Evolutionary conservation across 2,888 invertebrate genomes (phyloP).

Genomic region (Catocala fraxini): DNA sequence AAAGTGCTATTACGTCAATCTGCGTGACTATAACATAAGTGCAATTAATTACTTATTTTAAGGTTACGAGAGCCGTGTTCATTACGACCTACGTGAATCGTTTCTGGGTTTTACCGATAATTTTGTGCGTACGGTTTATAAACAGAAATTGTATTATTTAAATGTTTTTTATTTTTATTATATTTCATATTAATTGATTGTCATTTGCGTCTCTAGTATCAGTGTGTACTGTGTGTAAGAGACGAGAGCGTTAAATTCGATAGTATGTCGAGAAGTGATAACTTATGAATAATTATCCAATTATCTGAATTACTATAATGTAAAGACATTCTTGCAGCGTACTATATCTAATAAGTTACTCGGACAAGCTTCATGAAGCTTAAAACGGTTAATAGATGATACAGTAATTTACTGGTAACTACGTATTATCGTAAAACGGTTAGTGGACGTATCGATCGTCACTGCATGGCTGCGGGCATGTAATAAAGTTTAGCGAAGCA

Average conservation of each 20-base stretch:
- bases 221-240: no score
- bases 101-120: conserved; percentile 12
- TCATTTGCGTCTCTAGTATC: no score
- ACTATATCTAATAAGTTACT: not conserved
- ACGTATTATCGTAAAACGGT: conserved; percentile 11
- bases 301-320: not conserved
- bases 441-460: conserved; percentile 9
- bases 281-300: no score
- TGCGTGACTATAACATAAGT: conserved; percentile 59
- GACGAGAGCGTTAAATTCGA: no score
- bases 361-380: not conserved
- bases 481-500: conserved; percentile 6
- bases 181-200: no score
- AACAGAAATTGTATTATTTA: no score
- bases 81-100: conserved; percentile 41
- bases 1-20: conserved; percentile 51
- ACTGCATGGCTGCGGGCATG: conserved; percentile 1
- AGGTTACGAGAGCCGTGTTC: conserved; percentile 47
- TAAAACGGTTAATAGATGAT: not conserved
- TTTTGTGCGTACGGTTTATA: not conserved
- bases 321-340: not conserved
- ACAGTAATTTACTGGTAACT: conserved; percentile 10
- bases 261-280: no score
- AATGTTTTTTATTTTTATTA: no score
- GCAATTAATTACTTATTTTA: conserved; percentile 67